Evolutionary conservation across 2,888 invertebrate genomes (phyloP), one percentile per base, ranked within the genome.

Genomic region (Beris morrisii): DNA sequence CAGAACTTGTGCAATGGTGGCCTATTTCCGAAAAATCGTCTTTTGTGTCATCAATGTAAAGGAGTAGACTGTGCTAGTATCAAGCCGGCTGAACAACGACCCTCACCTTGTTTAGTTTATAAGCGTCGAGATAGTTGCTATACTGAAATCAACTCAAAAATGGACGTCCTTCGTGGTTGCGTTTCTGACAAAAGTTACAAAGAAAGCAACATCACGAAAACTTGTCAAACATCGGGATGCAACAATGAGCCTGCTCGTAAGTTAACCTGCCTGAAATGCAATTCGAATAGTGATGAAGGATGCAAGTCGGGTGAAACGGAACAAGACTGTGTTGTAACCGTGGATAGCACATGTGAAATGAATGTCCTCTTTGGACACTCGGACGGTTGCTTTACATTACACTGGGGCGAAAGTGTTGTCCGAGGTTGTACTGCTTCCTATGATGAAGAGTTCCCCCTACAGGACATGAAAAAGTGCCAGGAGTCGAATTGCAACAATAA

Each of bases 261-360:
- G n/a, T 11, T 61, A 7, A 61, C 38, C 11, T 61, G 61, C 50
- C 50, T 50, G 52, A 50, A 61, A n/a, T 61, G 61, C 15, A 50
- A 61, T 13, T 61, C 61, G 5, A 5, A 15, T 6, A 6, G 13
- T n/a, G 52, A 61, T 43, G 52, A 32, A 15, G 50, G 50, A 11
- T 61, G 61, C 12, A 61, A 61, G 50, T 15, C 50, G 4, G 61
- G 61, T 12, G 50, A 15, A 11, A 38, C 9, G 38, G 61, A 38
- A n/a, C 31, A 50, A 4, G 61, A 61, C 11, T 50, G 52, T 22
- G 32, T 15, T n/a, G 15, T 61, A 11, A 38, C 38, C 7, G 5
- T 9, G 38, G 38, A 38, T 5, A 52, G 52, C 5, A 61, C 43
- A 15, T 61, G 61, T 38, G 22, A 38, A 43, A 61, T 61, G 13